These are phyloP conservation scores for Macaria liturata DNA, from an alignment of 2,888 invertebrate genomes.

Conservation along the genomic window DNA sequence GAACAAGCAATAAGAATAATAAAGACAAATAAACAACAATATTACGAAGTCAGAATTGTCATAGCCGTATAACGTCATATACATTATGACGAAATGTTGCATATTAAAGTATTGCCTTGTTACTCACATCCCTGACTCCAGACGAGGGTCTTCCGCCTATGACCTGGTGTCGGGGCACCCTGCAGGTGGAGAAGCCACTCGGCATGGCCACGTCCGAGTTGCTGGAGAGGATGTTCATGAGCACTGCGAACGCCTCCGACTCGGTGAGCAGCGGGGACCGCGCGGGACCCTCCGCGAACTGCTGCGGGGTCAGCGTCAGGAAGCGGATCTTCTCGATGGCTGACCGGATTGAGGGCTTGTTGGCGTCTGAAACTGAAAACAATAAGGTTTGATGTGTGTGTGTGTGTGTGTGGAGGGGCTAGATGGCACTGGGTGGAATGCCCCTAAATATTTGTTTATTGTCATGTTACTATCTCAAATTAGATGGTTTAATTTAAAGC, in stretches of 20 bases:
- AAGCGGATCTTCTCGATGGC: slow-evolving; percentile 91
- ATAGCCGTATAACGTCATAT: no score
- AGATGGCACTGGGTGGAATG: no score
- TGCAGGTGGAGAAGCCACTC: slow-evolving; percentile 86
- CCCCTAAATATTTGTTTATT: no score
- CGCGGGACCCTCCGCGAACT: slow-evolving; percentile 93
- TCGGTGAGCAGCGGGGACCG: slow-evolving; percentile 88
- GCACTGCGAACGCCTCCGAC: slow-evolving; percentile 90
- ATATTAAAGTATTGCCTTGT: no score
- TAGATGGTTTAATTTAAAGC: no score
- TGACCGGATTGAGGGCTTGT: slow-evolving; percentile 80
- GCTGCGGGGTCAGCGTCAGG: slow-evolving; percentile 89
- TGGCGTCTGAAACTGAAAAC: slow-evolving; percentile 42
- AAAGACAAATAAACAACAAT: no score
- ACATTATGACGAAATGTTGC: no score
- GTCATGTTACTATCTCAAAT: no score
- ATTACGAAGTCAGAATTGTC: no score
- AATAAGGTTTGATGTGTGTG: no score
- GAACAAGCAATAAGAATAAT: no score
- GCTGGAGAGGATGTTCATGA: slow-evolving; percentile 92
- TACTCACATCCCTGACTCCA: slow-evolving; percentile 48
- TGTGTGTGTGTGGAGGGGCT: no score
- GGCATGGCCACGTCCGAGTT: slow-evolving; percentile 88
- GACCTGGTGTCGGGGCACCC: slow-evolving; percentile 71
- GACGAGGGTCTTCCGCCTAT: slow-evolving; percentile 57